Conservation (phyloP, 2,113 vertebrate genomes). For the Chionodraco myersi region DNA sequence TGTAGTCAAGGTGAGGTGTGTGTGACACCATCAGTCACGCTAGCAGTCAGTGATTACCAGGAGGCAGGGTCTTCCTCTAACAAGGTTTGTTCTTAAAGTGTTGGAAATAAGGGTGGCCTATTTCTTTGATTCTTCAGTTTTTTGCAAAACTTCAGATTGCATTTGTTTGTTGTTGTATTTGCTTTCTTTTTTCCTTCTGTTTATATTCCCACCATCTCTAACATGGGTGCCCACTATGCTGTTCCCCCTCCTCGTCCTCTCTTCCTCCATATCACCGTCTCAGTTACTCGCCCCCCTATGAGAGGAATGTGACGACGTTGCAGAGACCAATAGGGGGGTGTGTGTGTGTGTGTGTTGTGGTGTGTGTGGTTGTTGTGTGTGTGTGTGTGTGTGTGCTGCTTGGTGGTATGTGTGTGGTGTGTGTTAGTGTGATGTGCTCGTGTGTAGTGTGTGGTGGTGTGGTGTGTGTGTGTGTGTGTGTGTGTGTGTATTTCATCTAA, state of each 20-base stretch:
- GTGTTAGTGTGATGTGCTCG: background rate
- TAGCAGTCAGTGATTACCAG: conserved; percentile 35
- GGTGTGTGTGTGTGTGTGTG: too few species aligned
- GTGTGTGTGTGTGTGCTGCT: background rate
- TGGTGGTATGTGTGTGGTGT: background rate
- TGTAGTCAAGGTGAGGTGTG: background rate
- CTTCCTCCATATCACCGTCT: conserved; percentile 8
- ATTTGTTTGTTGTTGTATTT: background rate
- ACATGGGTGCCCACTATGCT: conserved; percentile 14
- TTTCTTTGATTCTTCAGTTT: conserved; percentile 18
- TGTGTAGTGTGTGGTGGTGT: background rate
- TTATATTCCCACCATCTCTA: conserved; percentile 1
- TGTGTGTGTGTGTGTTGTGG: background rate
- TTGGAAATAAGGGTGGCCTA: conserved; percentile 17
- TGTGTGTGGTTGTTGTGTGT: background rate
- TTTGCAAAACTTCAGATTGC: conserved; percentile 16
- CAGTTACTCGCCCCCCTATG: conserved; percentile 3
- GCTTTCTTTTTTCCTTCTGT: conserved; percentile 5
- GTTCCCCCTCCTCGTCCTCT: background rate
- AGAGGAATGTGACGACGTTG: conserved; percentile 35
- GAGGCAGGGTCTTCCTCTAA: conserved; percentile 26
- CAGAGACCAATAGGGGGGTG: conserved; percentile 23
- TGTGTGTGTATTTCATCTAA: conserved; percentile 20
- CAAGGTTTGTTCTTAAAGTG: conserved; percentile 46
- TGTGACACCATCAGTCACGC: conserved; percentile 23